Conservation (phyloP, 2,113 vertebrate species). For the Pongo pygmaeus region DNA sequence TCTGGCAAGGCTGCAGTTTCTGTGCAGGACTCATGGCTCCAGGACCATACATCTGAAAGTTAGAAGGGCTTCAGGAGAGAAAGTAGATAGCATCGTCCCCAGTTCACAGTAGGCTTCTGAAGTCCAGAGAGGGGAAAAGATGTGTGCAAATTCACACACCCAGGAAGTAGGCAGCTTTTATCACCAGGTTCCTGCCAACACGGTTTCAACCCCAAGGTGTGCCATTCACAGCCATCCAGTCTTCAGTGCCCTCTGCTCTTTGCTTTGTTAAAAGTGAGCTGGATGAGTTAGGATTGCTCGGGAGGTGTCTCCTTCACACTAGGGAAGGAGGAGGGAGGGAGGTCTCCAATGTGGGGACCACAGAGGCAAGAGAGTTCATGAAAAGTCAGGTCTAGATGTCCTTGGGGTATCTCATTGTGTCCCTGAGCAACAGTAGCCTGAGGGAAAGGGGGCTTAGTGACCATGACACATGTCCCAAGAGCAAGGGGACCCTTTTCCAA, state of each 20-base stretch:
- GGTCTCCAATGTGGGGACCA: rapidly evolving
- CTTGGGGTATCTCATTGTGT: background rate
- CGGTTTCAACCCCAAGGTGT: rapidly evolving
- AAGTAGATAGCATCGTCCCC: background rate
- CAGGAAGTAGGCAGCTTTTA: background rate
- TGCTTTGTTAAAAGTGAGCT: background rate
- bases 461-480: background rate
- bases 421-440: background rate
- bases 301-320: background rate
- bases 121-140: background rate
- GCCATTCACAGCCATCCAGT: background rate
- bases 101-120: background rate
- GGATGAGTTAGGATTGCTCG: background rate
- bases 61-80: background rate
- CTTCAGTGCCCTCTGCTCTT: background rate
- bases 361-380: background rate
- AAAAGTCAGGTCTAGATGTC: background rate
- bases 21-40: background rate
- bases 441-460: background rate
- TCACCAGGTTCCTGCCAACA: background rate
- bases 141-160: background rate
- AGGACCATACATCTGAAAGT: background rate
- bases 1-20: background rate
- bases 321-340: background rate
- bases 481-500: background rate